A percentile compares a stretch with the other conserved stretches of the same genome.
Conservation (phyloP, 92 coral and sea anemone genomes). For the Palythoa grandiflora region DNA sequence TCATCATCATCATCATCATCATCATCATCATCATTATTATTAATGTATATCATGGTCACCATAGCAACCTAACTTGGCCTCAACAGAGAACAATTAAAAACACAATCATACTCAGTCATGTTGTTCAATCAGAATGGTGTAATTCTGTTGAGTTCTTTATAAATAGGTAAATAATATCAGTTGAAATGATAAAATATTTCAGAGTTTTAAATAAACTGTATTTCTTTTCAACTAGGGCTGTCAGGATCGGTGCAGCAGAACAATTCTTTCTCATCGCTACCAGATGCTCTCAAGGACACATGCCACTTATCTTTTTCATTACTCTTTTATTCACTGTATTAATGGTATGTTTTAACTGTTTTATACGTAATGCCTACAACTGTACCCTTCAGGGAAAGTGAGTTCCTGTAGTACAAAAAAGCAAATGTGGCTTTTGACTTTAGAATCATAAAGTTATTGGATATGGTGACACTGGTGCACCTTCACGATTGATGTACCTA, state of each 20-base stretch:
- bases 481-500: not conserved
- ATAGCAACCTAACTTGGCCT: too few relatives aligned
- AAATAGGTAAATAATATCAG: too few relatives aligned
- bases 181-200: too few relatives aligned
- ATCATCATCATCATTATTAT: too few relatives aligned
- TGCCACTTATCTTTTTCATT: constrained; percentile 92
- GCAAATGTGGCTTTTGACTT: not conserved
- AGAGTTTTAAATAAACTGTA: not conserved
- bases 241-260: constrained; percentile 90
- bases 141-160: too few relatives aligned
- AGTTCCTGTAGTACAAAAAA: not conserved
- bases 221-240: constrained; percentile 69
- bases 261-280: constrained; percentile 99
- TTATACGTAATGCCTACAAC: not conserved
- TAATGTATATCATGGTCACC: too few relatives aligned
- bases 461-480: not conserved
- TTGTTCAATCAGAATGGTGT: too few relatives aligned
- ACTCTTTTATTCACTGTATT: constrained; percentile 94
- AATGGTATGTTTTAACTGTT: constrained; percentile 74
- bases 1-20: too few relatives aligned
- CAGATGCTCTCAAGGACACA: constrained; percentile 93
- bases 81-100: too few relatives aligned
- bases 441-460: not conserved
- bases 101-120: too few relatives aligned
- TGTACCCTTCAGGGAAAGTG: not conserved